phyloP scores from a whole-genome alignment of 2,888 invertebrate species.

The Xylocampa areola region DNA sequence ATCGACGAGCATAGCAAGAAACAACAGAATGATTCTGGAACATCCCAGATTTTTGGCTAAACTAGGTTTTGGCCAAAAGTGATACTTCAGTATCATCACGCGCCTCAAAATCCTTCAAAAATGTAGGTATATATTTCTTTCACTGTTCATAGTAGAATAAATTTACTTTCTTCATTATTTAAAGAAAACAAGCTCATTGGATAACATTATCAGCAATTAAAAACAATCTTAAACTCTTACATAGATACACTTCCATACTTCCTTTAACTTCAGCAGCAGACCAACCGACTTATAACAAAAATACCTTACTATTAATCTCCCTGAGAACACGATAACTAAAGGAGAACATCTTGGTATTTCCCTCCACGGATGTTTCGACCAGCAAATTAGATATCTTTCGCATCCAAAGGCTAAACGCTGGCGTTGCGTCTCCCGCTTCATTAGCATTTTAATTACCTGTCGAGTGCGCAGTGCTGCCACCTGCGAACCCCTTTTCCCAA shows the following conservation, averaged over 20 bases:
- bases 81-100: too few relatives aligned
- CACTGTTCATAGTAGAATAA: too few relatives aligned
- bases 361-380: slow-evolving; percentile 27
- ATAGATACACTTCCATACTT: background rate
- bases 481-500: slow-evolving; percentile 67
- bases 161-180: too few relatives aligned
- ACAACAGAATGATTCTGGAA: background rate
- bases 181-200: too few relatives aligned
- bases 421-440: slow-evolving; percentile 69
- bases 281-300: slow-evolving; percentile 9
- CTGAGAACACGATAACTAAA: slow-evolving; percentile 23
- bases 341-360: slow-evolving; percentile 25
- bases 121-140: background rate
- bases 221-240: too few relatives aligned
- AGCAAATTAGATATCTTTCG: slow-evolving; percentile 52
- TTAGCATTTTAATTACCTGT: slow-evolving; percentile 88
- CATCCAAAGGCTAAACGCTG: slow-evolving; percentile 56
- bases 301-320: slow-evolving; percentile 14
- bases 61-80: too few relatives aligned
- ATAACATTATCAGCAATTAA: too few relatives aligned
- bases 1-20: background rate
- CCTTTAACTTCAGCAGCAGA: slow-evolving; percentile 15
- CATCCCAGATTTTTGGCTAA: background rate
- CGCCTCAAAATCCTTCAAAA: too few relatives aligned
- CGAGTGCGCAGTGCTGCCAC: slow-evolving; percentile 66